Evolutionary conservation across 2,888 invertebrate genomes (phyloP).

Genomic region (Scelioninae gen. 1): DNA sequence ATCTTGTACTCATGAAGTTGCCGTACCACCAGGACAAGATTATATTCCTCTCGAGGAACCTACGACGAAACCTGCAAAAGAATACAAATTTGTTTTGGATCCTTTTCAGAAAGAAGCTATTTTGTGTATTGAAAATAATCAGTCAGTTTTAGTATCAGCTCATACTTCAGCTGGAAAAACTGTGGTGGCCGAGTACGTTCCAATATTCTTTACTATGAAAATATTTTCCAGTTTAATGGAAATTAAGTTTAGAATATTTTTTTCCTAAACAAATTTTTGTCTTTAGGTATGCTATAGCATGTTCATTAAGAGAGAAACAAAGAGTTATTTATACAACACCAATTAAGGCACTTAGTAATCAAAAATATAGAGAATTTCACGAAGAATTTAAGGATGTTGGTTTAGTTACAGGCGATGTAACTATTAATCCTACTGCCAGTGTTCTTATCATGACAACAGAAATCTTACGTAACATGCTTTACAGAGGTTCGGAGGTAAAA

Average conservation of each 20-base stretch:
- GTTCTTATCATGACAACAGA: conserved; percentile 99
- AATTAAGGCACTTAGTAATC: conserved; percentile 99
- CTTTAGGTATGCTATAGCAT: conserved; percentile 95
- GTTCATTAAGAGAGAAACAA: conserved; percentile 96
- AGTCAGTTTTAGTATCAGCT: conserved; percentile 99
- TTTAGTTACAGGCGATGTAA: conserved; percentile 99
- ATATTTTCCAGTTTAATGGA: too few relatives aligned
- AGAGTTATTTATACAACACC: conserved; percentile 99
- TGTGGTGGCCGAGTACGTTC: conserved; percentile 97
- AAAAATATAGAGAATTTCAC: conserved; percentile 98
- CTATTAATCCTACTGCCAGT: conserved; percentile 98
- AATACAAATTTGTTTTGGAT: conserved; percentile 97
- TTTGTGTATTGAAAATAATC: conserved; percentile 97
- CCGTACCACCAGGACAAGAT: conserved; percentile 94
- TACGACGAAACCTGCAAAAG: conserved; percentile 91
- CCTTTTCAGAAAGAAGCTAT: conserved; percentile 99
- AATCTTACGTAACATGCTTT: conserved; percentile 99
- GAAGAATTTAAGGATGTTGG: conserved; percentile 99
- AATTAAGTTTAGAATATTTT: too few relatives aligned
- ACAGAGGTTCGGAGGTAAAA: conserved; percentile 95
- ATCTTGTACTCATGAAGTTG: conserved; percentile 90
- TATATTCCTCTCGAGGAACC: conserved; percentile 88
- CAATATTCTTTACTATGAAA: background rate
- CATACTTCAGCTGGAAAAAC: conserved; percentile 99
- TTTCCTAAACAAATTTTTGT: too few relatives aligned